Percentiles rank a stretch among this genome's conserved stretches.
Conservation (phyloP, 2,888 invertebrate genomes). For the Ecliptopera silaceata region DNA sequence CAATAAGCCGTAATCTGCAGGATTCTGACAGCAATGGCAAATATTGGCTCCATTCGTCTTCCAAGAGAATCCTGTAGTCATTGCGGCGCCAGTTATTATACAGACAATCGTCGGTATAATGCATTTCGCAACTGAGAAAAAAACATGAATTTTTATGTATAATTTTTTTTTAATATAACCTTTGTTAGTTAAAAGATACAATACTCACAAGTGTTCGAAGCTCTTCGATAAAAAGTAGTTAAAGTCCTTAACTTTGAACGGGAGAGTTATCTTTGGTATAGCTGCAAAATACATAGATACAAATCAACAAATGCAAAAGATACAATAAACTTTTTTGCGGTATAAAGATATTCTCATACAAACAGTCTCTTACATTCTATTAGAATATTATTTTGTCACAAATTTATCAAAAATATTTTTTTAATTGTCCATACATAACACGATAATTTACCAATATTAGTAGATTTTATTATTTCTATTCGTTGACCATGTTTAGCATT, state of each 20-base stretch:
- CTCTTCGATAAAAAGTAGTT: conserved; percentile 49
- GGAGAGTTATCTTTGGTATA: conserved; percentile 45
- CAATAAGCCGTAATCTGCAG: conserved; percentile 69
- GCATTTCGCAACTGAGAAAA: conserved; percentile 54
- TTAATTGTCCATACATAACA: too few species aligned
- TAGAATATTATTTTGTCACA: too few species aligned
- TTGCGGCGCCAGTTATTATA: conserved; percentile 65
- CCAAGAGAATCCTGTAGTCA: conserved; percentile 57
- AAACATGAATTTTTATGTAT: conserved; percentile 43
- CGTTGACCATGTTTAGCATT: too few species aligned
- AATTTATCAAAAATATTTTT: too few species aligned
- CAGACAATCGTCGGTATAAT: conserved; percentile 56
- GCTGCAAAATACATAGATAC: conserved; percentile 34
- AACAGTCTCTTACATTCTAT: too few species aligned
- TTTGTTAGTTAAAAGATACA: neutral
- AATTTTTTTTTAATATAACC: neutral
- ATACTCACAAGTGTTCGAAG: conserved; percentile 60
- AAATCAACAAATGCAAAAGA: neutral
- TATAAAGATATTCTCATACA: too few species aligned
- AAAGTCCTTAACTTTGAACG: conserved; percentile 48
- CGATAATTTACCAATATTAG: too few species aligned
- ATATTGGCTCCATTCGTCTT: conserved; percentile 66
- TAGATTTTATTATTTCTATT: too few species aligned
- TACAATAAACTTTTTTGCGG: neutral
- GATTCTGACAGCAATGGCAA: conserved; percentile 81